Evolutionary conservation across 2,797 vertebrate genomes (phyloP), one percentile per base, ranked within the genome.

Genomic region (Erethizon dorsatum): DNA sequence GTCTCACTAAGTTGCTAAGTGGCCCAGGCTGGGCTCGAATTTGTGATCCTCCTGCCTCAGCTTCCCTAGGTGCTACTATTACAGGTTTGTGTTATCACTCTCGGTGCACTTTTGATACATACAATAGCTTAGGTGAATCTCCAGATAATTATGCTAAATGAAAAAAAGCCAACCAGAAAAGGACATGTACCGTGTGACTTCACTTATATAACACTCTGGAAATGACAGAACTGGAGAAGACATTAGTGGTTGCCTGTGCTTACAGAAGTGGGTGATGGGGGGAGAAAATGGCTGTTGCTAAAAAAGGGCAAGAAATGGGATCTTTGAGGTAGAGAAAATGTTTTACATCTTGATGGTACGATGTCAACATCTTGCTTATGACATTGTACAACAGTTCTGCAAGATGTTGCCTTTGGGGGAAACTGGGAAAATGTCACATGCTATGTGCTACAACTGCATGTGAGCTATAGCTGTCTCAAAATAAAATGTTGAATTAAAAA

Each of bases 401-500:
- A 52, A 33, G 26, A 47, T 47, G 73, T 28, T 2, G 28, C 73
- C 41, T n/a, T 10, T 52, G 47, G 47, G 47, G 12, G 14, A 31
- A 52, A 78, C 47, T 52, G 28, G 47, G 75, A 52, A 31, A 78
- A 78, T 47, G 28, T 31, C 18, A 20, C 15, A 50, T 33, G 47
- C 47, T 33, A 33, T 33, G 45, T 52, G 47, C 50, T 14, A 52
- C 47, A 52, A 52, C 45, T 52, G 47, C 75, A 33, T 79, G 31
- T 10, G 50, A 79, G n/a, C 17, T 54, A n/a, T 3, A 54, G 50
- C 33, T 33, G 47, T 52, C 47, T 79, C 50, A 18, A 33, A 54
- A 54, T 79, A 79, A 52, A 79, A 79, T 10, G 75, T 7, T 78
- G 67, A 45, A 83, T 79, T 79, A 69, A 95, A 94, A 71, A 85